Conservation (phyloP, 1,140 invertebrate genomes). For the Atta texana region DNA sequence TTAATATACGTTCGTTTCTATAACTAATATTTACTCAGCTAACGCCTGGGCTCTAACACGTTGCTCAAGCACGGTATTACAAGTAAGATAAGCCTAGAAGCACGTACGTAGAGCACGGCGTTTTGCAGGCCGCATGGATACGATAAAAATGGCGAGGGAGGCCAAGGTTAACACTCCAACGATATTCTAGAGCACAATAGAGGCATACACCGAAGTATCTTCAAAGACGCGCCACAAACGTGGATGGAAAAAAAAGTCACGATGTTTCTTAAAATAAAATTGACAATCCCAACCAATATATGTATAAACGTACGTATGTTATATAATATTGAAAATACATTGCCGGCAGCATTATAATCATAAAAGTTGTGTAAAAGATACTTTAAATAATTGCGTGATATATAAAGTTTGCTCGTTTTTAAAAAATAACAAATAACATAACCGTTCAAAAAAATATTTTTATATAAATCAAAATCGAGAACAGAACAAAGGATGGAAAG, state of each 20-base stretch:
- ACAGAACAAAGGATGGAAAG: too few relatives aligned
- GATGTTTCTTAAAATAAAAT: not conserved
- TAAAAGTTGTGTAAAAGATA: not conserved
- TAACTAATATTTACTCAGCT: constrained; percentile 61
- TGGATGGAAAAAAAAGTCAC: not conserved
- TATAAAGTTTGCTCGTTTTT: too few relatives aligned
- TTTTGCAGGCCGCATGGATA: constrained; percentile 21
- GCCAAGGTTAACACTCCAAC: constrained; percentile 50
- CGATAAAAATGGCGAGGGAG: constrained; percentile 54
- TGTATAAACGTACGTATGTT: not conserved
- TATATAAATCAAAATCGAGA: not conserved
- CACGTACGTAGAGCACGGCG: constrained; percentile 11
- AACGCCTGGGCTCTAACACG: constrained; percentile 45
- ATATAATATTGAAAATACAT: constrained; percentile 3
- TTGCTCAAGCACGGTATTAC: constrained; percentile 52
- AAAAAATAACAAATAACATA: not conserved
- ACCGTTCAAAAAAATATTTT: not conserved
- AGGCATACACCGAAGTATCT: not conserved
- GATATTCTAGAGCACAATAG: constrained; percentile 49
- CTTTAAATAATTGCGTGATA: not conserved
- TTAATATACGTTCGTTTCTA: constrained; percentile 54
- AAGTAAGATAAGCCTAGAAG: constrained; percentile 49
- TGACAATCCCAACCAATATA: not conserved
- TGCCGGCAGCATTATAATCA: not conserved
- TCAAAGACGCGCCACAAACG: not conserved